These are phyloP conservation scores for Sthenelais limicola DNA, from an alignment of 2,888 invertebrate species.

Conservation along the genomic window DNA sequence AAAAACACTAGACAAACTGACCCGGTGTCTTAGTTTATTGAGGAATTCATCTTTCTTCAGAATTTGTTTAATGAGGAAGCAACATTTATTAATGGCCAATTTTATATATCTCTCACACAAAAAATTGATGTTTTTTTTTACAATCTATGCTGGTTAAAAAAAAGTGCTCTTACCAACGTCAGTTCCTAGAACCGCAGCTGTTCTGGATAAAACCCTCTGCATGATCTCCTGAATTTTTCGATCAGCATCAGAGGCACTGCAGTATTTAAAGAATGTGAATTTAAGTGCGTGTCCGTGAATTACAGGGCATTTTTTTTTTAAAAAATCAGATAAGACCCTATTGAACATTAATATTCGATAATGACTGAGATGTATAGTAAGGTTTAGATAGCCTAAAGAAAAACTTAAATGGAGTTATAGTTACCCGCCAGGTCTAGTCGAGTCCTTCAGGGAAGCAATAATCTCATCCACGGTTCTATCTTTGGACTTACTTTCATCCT, in stretches of 20 bases:
- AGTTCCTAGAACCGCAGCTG: constrained; percentile 54
- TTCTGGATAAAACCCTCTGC: constrained; percentile 65
- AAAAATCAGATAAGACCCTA: background rate
- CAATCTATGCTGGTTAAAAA: background rate
- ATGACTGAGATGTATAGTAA: background rate
- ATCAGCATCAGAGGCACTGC: constrained; percentile 68
- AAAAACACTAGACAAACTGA: too few species aligned
- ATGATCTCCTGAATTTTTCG: constrained; percentile 69
- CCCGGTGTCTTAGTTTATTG: background rate
- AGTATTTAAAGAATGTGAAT: too few species aligned
- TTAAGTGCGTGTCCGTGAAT: too few species aligned
- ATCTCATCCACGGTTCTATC: constrained; percentile 71
- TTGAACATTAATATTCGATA: background rate
- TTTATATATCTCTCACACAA: too few species aligned
- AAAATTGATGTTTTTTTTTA: too few species aligned
- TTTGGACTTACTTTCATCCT: constrained; percentile 29
- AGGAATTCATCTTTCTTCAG: background rate
- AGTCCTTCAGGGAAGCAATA: constrained; percentile 63
- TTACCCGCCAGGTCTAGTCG: constrained; percentile 56
- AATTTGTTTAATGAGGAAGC: background rate
- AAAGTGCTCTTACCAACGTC: constrained; percentile 49
- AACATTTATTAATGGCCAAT: background rate
- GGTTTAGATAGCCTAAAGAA: too few species aligned
- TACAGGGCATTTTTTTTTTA: background rate
- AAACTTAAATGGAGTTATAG: constrained; percentile 47